Evolutionary conservation across 2,797 vertebrate species (phyloP).

Genomic region (Moxostoma hubbsi): DNA sequence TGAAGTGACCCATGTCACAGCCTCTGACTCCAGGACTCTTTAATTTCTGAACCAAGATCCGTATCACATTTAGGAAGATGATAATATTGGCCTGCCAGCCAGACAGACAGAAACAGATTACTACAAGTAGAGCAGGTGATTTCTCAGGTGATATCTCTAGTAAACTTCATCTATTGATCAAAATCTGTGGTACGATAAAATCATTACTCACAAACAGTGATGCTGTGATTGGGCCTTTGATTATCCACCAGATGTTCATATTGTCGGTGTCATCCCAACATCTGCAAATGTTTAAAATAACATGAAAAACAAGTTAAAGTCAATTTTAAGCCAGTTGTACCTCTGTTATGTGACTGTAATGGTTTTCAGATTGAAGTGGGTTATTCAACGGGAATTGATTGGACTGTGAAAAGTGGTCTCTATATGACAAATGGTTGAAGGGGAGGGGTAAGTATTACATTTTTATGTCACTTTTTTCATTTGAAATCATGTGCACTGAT

Average conservation of each 20-base stretch:
- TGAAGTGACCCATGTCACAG: constrained; percentile 83
- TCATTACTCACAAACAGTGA: constrained; percentile 83
- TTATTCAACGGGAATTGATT: neutral
- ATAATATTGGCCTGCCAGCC: constrained; percentile 82
- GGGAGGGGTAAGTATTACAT: no score
- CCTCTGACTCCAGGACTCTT: constrained; percentile 79
- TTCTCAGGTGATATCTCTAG: neutral
- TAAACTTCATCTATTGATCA: neutral
- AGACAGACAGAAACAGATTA: neutral
- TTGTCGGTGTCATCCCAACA: constrained; percentile 89
- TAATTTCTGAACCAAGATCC: constrained; percentile 87
- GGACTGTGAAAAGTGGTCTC: neutral
- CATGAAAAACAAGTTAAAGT: neutral
- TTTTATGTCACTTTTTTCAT: no score
- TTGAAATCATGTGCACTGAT: no score
- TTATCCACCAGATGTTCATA: constrained; percentile 85
- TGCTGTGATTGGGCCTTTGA: constrained; percentile 88
- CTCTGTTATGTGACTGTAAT: no score
- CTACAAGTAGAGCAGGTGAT: neutral
- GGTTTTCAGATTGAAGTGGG: no score
- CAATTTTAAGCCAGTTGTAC: no score
- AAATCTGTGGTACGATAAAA: neutral
- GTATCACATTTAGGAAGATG: constrained; percentile 89
- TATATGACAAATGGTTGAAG: no score
- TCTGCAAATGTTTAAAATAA: constrained; percentile 65